Base-by-base conservation (phyloP, 1,140 invertebrate genomes). In the Argopecten irradians region DNA sequence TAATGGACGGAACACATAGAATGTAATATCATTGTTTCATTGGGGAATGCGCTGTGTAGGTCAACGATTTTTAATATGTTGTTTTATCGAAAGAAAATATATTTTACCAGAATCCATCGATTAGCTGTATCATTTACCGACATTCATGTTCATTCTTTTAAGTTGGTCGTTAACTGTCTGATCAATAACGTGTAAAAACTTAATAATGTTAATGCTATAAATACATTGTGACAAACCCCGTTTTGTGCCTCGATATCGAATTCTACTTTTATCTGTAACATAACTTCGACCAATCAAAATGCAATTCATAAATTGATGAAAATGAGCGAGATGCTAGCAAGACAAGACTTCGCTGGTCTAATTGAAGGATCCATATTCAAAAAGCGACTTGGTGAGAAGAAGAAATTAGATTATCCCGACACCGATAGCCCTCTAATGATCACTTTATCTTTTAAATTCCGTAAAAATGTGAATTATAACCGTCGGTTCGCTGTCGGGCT, bases 391-490 rank as follows among this genome's bases (percentile, higher is more conserved):
- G n/a, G 34, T 84, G 34, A 36, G 83, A 84, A 36, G 36, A 22
- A 84, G 34, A 39, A 84, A 84, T 84, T 84, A 84, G 83, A 84
- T 84, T 84, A 84, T 28, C 33, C 34, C 33, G 83, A 36, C 83
- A 84, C 83, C n/a, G 34, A 39, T 36, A 84, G 13, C 34, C 83
- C 36, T n/a, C 34, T 84, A 84, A 84, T 84, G 34, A 84, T 84
- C 83, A 84, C 83, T 84, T 84, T 84, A 84, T 84, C 83, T 84
- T 84, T 84, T 84, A 84, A 84, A 84, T 84, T 84, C 83, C 36
- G 83, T 84, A 84, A 84, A 84, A 84, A 84, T 84, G 83, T 84
- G 83, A 84, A 84, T 84, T 84, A 84, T 84, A 84, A 84, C 34
- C 36, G 83, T 84, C 83, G 36, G 83, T 28, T 84, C n/a, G 34